Evolutionary conservation across 1,140 invertebrate species (phyloP).

Genomic region (Calephelis virginiensis): DNA sequence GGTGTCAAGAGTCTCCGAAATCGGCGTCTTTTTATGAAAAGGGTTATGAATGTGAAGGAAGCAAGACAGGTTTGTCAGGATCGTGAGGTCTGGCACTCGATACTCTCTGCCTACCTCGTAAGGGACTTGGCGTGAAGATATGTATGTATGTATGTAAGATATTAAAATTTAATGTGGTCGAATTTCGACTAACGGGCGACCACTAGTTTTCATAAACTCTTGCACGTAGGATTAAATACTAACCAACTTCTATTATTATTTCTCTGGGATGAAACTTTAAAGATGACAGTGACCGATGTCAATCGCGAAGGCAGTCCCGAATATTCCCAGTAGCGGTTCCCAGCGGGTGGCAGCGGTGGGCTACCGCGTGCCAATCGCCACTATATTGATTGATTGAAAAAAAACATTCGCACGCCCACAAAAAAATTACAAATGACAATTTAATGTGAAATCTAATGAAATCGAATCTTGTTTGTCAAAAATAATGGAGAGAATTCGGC

Average conservation of each 20-base stretch:
- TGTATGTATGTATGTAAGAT: no score
- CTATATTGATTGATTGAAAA: conserved; percentile 51
- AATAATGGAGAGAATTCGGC: conserved; percentile 14
- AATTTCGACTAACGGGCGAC: no score
- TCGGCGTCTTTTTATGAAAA: no score
- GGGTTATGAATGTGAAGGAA: no score
- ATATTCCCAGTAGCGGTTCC: conserved; percentile 49
- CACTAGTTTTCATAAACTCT: no score
- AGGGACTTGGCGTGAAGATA: no score
- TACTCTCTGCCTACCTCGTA: no score
- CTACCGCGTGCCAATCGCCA: conserved; percentile 35
- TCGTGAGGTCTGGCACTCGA: no score
- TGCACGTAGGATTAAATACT: no score
- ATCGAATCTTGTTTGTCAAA: conserved; percentile 14
- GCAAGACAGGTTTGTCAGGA: no score
- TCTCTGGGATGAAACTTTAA: neutral
- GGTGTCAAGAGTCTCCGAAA: no score
- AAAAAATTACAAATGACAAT: conserved; percentile 27
- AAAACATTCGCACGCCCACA: conserved; percentile 57
- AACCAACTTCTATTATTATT: conserved; percentile 16
- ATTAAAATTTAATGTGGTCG: no score
- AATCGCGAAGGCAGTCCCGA: conserved; percentile 33
- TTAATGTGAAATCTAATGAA: conserved; percentile 9
- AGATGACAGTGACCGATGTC: conserved; percentile 39
- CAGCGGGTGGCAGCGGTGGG: conserved; percentile 42